A percentile compares a stretch with the other conserved stretches of the same genome.
phyloP scores from a whole-genome alignment of 35 echinoderm and acorn worm genomes.

The Heliocidaris erythrogramma region DNA sequence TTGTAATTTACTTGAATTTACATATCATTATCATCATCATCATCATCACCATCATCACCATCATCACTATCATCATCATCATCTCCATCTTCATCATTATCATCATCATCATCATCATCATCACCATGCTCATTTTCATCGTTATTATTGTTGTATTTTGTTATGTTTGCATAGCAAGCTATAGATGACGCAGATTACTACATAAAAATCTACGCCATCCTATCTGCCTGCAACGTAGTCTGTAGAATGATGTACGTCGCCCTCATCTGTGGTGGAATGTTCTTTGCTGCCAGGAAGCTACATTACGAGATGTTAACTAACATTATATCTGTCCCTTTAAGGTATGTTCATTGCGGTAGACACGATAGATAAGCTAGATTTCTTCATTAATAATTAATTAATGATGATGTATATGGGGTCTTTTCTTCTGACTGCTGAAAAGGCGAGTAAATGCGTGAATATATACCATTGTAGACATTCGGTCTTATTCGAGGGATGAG shows the following conservation, averaged over 20 bases:
- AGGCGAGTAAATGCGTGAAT: too few relatives aligned
- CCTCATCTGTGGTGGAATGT: conserved; percentile 37
- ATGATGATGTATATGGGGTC: too few relatives aligned
- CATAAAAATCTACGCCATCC: conserved; percentile 54
- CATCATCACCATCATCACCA: too few relatives aligned
- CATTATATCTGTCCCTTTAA: conserved; percentile 69
- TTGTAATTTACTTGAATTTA: too few relatives aligned
- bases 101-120: neutral
- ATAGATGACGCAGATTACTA: conserved; percentile 57
- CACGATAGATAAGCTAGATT: too few relatives aligned
- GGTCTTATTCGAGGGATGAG: too few relatives aligned
- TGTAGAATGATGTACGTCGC: conserved; percentile 45
- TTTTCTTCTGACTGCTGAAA: too few relatives aligned
- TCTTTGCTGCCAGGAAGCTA: conserved; percentile 66
- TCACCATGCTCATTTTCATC: neutral
- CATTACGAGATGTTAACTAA: conserved; percentile 67
- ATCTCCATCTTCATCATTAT: neutral
- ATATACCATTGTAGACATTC: too few relatives aligned
- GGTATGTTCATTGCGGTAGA: conserved; percentile 46
- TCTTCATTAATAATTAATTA: too few relatives aligned
- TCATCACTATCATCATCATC: too few relatives aligned
- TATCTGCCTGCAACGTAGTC: conserved; percentile 57
- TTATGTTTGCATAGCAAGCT: neutral
- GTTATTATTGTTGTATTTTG: neutral
- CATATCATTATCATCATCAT: too few relatives aligned